Conservation (phyloP, 2,888 invertebrate species). For the Branchipolynoe longqiensis region DNA sequence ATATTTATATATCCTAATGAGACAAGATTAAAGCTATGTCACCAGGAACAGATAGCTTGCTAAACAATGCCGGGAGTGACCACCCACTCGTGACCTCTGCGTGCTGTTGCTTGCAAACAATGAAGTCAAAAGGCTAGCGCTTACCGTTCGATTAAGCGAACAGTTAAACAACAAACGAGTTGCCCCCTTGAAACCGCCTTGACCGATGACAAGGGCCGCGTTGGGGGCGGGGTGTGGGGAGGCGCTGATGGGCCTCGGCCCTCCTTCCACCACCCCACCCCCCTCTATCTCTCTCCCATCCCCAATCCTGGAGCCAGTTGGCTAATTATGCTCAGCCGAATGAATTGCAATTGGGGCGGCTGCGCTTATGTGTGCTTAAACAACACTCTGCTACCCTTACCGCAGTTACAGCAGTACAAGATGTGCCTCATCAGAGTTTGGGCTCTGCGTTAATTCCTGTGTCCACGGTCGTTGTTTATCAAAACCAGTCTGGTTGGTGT, state of each 20-base stretch:
- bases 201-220: constrained; percentile 23
- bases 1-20: too few species aligned
- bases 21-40: too few species aligned
- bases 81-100: constrained; percentile 9
- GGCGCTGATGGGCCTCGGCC: not conserved
- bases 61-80: too few species aligned
- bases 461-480: not conserved
- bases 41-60: too few species aligned
- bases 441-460: not conserved
- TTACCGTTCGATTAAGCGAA: constrained; percentile 40
- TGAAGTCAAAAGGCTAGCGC: constrained; percentile 38
- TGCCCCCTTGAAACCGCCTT: constrained; percentile 25
- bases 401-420: too few species aligned
- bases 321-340: constrained; percentile 44
- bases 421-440: too few species aligned
- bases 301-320: too few species aligned
- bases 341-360: constrained; percentile 43
- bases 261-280: not conserved
- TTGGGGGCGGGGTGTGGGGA: not conserved
- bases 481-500: constrained; percentile 22
- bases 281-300: too few species aligned
- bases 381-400: not conserved
- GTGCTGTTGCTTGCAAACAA: constrained; percentile 45
- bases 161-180: constrained; percentile 52
- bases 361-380: not conserved